Evolutionary conservation across 2,888 invertebrate species (phyloP), one percentile per base, ranked within the genome.

Genomic region (Tanypteryx hageni): DNA sequence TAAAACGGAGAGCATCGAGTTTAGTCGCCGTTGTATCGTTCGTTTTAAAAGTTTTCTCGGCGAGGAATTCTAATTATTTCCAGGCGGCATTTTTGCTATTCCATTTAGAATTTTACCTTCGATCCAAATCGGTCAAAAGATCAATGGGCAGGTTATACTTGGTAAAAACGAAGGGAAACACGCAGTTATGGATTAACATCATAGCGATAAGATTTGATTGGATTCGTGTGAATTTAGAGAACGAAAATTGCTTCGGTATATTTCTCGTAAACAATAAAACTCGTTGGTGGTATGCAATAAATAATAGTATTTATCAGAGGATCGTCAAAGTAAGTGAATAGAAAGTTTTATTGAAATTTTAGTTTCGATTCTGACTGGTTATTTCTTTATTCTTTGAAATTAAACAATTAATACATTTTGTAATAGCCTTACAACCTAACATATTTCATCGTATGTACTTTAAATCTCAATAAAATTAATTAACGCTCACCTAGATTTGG

Each of bases 1-100:
- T 9, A 27, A 64, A 61, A 16, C 14, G 64, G 64, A 13, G 76
- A 76, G 56, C 56, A 16, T 27, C n/a, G 44, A 31, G 61, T 61
- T 89, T 44, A 9, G 44, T 64, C 44, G 10, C 64, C n/a, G 64
- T n/a, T 44, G 31, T 76, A 64, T 31, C 64, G 59, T 31, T 27
- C 61, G 76, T 27, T 76, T 31, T 61, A 31, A 68, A 44, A 18
- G 44, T 22, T 22, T 64, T 44, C 89, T 44, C 18, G 64, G 27
- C 44, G 89, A 83, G 18, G 64, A 89, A 89, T 89, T 44, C 27
- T 9, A 64, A 44, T 64, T n/a, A 44, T 64, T 64, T 68, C 44
- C 22, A 68, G 64, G 22, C 56, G 89, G 64, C 44, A n/a, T 16
- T 59, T 31, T 86, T 22, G 27, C 59, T 59, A 59, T 58, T n/a